Evolutionary conservation across 2,797 vertebrate genomes (phyloP).

Genomic region (Spea hammondii): DNA sequence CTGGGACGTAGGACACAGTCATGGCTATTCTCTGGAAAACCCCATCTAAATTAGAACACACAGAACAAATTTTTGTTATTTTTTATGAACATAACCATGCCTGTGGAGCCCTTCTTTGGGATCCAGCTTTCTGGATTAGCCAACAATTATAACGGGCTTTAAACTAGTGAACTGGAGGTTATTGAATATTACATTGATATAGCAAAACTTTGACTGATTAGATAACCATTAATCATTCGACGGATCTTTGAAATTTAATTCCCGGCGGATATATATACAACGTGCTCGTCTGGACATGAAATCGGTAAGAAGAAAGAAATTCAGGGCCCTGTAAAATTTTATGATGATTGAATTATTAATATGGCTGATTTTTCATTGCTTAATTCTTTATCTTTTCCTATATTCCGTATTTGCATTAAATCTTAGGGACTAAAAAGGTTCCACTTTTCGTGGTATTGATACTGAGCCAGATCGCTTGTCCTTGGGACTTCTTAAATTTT

Average conservation of each 20-base stretch:
- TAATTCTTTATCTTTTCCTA: constrained; percentile 2
- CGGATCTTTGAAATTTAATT: constrained; percentile 12
- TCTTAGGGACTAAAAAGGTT: constrained; percentile 3
- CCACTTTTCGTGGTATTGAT: constrained; percentile 8
- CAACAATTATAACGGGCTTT: too few relatives aligned
- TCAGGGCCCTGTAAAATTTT: constrained; percentile 26
- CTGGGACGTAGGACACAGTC: too few relatives aligned
- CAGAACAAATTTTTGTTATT: too few relatives aligned
- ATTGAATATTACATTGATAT: background rate
- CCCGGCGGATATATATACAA: constrained; percentile 17
- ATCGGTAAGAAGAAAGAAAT: constrained; percentile 31
- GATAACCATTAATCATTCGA: constrained; percentile 33
- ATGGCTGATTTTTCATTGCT: constrained; percentile 28
- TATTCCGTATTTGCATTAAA: constrained; percentile 24
- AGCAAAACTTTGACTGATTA: constrained; percentile 1
- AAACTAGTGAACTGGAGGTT: background rate
- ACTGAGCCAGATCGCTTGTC: constrained; percentile 1
- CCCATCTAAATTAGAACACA: too few relatives aligned
- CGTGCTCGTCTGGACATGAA: constrained; percentile 10
- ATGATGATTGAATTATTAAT: constrained; percentile 49
- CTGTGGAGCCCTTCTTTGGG: too few relatives aligned
- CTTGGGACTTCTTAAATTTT: background rate
- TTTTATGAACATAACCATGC: too few relatives aligned
- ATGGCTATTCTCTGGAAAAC: too few relatives aligned
- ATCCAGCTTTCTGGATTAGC: too few relatives aligned